Evolutionary conservation across 2,797 vertebrate genomes (phyloP).

Genomic region (Rhinophrynus dorsalis): DNA sequence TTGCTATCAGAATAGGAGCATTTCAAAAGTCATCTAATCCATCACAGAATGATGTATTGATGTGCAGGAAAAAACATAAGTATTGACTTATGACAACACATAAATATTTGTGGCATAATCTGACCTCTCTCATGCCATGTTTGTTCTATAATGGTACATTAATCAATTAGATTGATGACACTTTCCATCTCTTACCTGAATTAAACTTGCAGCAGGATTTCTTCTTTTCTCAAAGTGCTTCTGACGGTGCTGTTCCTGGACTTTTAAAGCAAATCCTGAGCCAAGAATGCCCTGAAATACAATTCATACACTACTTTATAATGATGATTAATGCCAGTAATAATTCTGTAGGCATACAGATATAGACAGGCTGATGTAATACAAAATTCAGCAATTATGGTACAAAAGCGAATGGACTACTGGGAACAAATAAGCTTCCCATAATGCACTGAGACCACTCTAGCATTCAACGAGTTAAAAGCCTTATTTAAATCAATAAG

Average conservation of each 20-base stretch:
- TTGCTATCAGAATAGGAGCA: neutral
- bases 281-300: conserved; percentile 89
- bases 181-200: conserved; percentile 95
- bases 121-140: no score
- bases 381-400: no score
- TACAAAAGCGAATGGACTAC: no score
- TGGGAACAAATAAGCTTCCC: no score
- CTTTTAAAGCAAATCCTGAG: conserved; percentile 95
- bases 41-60: neutral
- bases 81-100: neutral
- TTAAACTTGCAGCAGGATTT: conserved; percentile 94
- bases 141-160: no score
- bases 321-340: neutral
- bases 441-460: no score
- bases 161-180: no score
- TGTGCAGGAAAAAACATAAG: neutral
- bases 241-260: conserved; percentile 96
- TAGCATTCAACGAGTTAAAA: no score
- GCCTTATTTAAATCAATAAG: no score
- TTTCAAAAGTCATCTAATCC: neutral
- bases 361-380: no score
- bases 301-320: conserved; percentile 13
- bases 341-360: no score
- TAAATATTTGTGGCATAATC: neutral
- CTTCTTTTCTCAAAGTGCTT: conserved; percentile 98